These are phyloP conservation scores for Pseudococcus jackbeardsleyi DNA, from an alignment of 2,888 invertebrate species.

Conservation along the genomic window DNA sequence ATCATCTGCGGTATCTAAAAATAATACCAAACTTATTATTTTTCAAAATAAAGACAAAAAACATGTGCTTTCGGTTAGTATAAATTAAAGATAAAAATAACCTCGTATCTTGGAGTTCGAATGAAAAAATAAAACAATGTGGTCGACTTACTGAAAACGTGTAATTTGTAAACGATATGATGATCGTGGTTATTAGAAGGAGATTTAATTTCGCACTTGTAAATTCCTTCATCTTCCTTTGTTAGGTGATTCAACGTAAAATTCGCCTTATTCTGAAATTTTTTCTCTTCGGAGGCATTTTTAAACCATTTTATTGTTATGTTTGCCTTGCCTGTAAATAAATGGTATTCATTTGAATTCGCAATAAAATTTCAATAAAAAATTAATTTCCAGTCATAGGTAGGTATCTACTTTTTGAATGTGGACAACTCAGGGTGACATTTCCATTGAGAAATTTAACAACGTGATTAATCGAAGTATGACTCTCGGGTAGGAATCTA, in stretches of 20 bases:
- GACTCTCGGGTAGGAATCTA: not conserved
- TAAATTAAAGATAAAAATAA: conserved; percentile 35
- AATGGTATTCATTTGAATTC: no score
- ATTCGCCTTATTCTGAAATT: not conserved
- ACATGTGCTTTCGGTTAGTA: not conserved
- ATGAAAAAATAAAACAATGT: conserved; percentile 1
- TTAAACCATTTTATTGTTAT: not conserved
- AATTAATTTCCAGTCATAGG: not conserved
- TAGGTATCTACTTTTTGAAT: not conserved
- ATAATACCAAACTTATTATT: not conserved
- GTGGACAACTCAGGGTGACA: not conserved
- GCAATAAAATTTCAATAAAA: not conserved
- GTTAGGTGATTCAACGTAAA: conserved; percentile 24
- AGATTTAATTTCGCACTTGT: conserved; percentile 24
- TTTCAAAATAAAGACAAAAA: not conserved
- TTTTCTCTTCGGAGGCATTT: not conserved
- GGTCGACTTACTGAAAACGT: conserved; percentile 52
- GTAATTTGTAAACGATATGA: conserved; percentile 23
- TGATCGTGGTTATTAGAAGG: not conserved
- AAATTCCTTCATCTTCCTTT: conserved; percentile 14
- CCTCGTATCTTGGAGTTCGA: not conserved
- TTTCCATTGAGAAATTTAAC: not conserved
- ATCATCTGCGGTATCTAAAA: conserved; percentile 67
- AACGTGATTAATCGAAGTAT: not conserved
- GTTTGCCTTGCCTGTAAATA: no score